These are phyloP conservation scores for Eublepharis macularius DNA, from an alignment of 2,113 vertebrate species.

Conservation along the genomic window DNA sequence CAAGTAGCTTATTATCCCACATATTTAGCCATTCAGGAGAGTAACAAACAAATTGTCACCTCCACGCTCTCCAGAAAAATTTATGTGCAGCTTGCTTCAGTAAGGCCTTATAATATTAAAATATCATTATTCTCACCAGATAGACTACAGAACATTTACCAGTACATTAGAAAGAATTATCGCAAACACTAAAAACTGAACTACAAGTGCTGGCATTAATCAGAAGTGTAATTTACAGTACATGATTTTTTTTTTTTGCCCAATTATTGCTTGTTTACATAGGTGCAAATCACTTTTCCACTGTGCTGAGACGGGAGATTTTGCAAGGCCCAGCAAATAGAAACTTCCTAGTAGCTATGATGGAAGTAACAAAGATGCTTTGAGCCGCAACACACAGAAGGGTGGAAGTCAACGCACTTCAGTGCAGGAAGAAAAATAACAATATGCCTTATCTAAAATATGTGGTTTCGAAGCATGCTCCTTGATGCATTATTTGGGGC, in stretches of 20 bases:
- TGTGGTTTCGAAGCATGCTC: background rate
- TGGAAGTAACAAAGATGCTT: background rate
- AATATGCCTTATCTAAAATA: background rate
- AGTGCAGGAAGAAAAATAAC: background rate
- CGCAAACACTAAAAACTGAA: background rate
- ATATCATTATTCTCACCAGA: background rate
- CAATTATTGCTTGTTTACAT: background rate
- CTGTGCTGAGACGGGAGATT: background rate
- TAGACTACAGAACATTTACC: background rate
- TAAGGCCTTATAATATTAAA: background rate
- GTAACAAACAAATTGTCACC: background rate
- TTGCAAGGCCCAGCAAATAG: background rate
- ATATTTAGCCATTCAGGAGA: background rate
- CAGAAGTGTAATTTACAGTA: background rate
- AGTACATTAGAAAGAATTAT: constrained; percentile 5
- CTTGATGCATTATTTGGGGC: background rate
- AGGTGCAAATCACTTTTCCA: background rate
- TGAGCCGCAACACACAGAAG: background rate
- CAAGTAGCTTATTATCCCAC: background rate
- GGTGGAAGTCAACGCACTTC: background rate
- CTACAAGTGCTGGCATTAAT: constrained; percentile 6
- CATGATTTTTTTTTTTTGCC: background rate
- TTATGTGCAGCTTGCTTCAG: background rate
- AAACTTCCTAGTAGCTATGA: background rate
- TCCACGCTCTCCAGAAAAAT: background rate